phyloP scores from a whole-genome alignment of 2,888 invertebrate species.

The Caenorhabditis panamensis region DNA sequence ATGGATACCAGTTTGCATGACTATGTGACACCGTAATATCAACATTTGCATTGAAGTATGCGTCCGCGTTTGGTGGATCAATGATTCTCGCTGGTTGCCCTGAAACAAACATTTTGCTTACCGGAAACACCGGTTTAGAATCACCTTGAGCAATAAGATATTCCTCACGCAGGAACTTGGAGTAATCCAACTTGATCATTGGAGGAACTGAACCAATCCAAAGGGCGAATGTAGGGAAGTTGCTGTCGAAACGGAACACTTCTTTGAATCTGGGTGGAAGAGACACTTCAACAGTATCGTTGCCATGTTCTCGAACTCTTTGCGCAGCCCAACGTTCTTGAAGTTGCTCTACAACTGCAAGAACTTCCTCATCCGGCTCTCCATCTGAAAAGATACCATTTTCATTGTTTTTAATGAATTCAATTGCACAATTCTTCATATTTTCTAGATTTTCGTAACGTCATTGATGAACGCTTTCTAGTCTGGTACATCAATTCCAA shows the following conservation, averaged over 20 bases:
- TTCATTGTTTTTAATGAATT: background rate
- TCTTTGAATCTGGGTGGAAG: background rate
- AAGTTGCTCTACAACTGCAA: background rate
- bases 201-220: background rate
- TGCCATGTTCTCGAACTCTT: background rate
- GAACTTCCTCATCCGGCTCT: conserved; percentile 7
- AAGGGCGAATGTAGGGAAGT: background rate
- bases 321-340: background rate
- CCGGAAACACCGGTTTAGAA: background rate
- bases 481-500: too few species aligned
- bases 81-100: background rate
- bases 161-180: background rate
- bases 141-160: background rate
- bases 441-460: too few species aligned
- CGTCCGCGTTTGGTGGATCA: background rate
- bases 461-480: too few species aligned
- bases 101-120: background rate
- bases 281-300: background rate
- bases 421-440: too few species aligned
- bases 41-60: background rate
- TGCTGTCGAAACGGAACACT: background rate
- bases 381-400: background rate
- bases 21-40: background rate
- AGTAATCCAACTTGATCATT: background rate
- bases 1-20: background rate